Evolutionary conservation across 2,888 invertebrate species (phyloP).

Genomic region (Drosophila limbata): DNA sequence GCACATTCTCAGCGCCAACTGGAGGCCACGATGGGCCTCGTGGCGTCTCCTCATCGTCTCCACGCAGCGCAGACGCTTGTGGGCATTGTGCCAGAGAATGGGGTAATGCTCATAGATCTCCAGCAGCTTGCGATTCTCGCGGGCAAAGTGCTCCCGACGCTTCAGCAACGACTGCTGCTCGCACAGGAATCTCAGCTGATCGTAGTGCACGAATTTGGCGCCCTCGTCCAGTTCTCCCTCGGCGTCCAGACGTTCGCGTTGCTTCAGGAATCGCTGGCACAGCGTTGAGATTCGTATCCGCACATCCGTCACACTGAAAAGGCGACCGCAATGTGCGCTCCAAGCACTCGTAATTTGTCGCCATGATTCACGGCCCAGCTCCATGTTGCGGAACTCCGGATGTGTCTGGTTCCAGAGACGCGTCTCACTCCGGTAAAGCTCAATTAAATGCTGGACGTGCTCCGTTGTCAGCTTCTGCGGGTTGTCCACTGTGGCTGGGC

Average conservation of each 20-base stretch:
- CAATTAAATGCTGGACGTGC: constrained; percentile 70
- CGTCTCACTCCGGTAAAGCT: constrained; percentile 68
- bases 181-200: constrained; percentile 71
- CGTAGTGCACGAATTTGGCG: constrained; percentile 70
- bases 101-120: constrained; percentile 79
- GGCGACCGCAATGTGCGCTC: constrained; percentile 64
- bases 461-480: constrained; percentile 60
- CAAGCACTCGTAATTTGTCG: constrained; percentile 66
- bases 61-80: constrained; percentile 59
- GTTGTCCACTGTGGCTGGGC: constrained; percentile 37
- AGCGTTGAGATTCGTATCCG: constrained; percentile 75
- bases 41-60: constrained; percentile 53
- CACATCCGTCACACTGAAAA: constrained; percentile 72
- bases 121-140: constrained; percentile 74
- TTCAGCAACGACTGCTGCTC: constrained; percentile 73
- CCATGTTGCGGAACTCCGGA: constrained; percentile 69
- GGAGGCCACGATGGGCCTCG: constrained; percentile 69
- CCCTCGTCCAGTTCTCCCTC: constrained; percentile 70
- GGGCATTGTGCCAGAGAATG: constrained; percentile 76
- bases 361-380: constrained; percentile 75
- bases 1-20: constrained; percentile 57
- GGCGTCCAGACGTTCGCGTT: constrained; percentile 70
- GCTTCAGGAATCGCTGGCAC: constrained; percentile 78
- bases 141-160: constrained; percentile 66
- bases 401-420: constrained; percentile 80